phyloP scores from a whole-genome alignment of 2,113 vertebrate species.

The Cairina moschata region DNA sequence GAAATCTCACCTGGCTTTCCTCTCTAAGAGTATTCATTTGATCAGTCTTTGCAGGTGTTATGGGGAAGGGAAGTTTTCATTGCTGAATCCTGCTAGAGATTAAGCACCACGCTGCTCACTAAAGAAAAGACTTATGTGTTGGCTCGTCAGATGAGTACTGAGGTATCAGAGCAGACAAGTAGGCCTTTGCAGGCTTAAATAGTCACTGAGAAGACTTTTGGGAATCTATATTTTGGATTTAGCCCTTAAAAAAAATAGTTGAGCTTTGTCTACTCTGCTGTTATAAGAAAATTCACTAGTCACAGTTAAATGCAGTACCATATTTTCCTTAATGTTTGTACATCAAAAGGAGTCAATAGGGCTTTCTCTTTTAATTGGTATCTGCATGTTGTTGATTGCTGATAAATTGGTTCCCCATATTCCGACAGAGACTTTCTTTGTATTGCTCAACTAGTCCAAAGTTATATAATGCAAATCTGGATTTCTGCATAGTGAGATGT shows the following conservation, averaged over 20 bases:
- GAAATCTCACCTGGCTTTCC: not conserved
- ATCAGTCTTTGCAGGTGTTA: not conserved
- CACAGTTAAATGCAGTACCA: not conserved
- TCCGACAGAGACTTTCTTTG: not conserved
- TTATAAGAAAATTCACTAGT: not conserved
- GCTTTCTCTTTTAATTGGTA: not conserved
- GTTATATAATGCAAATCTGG: not conserved
- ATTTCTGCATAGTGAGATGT: not conserved
- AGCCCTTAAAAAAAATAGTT: not conserved
- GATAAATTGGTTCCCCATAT: not conserved
- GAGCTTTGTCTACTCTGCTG: not conserved
- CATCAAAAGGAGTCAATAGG: not conserved
- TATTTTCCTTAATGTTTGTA: fast-evolving
- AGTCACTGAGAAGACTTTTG: not conserved
- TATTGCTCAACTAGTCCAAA: not conserved
- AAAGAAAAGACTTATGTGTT: not conserved
- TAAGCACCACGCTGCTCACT: not conserved
- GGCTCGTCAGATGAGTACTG: not conserved
- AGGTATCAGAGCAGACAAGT: not conserved
- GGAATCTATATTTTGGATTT: not conserved
- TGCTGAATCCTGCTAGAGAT: constrained; percentile 14
- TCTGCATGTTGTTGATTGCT: not conserved
- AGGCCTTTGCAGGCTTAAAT: not conserved
- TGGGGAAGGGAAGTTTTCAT: not conserved
- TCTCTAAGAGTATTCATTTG: not conserved